Conservation (phyloP, 2,797 vertebrate genomes). For the Characodon lateralis region DNA sequence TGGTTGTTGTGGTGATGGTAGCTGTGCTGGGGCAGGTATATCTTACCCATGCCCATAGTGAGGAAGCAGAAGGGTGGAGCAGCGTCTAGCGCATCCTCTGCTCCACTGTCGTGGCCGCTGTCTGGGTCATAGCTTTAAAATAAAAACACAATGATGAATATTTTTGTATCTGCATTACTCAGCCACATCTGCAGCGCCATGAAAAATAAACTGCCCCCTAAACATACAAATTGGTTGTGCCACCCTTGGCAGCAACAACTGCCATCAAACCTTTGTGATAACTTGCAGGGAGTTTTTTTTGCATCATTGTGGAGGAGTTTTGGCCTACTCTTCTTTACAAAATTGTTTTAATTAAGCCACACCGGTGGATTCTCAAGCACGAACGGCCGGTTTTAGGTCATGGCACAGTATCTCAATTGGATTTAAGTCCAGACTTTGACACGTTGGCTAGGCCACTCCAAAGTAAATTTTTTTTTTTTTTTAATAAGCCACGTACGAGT, state of each 20-base stretch:
- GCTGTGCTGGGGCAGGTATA: constrained; percentile 85
- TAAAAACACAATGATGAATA: background rate
- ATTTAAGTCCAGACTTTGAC: background rate
- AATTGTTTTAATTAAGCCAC: background rate
- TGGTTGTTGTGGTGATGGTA: constrained; percentile 65
- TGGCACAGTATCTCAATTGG: background rate
- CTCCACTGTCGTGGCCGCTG: constrained; percentile 95
- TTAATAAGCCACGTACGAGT: background rate
- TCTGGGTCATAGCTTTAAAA: constrained; percentile 90
- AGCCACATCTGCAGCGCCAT: background rate
- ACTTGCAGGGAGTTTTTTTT: background rate
- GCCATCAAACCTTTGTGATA: background rate
- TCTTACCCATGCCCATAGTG: constrained; percentile 97
- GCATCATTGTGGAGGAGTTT: background rate
- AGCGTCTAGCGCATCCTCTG: constrained; percentile 88
- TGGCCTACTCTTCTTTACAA: background rate
- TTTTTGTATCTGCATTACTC: background rate
- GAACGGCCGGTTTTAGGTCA: background rate
- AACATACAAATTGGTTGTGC: too few relatives aligned
- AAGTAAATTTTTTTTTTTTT: background rate
- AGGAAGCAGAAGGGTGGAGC: constrained; percentile 94
- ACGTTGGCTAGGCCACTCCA: background rate
- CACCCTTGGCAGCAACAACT: background rate
- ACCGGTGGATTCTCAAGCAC: background rate
- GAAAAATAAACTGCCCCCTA: background rate